Evolutionary conservation across 1,140 invertebrate species (phyloP), one percentile per base, ranked within the genome.

Genomic region (Drosophila ironensis): DNA sequence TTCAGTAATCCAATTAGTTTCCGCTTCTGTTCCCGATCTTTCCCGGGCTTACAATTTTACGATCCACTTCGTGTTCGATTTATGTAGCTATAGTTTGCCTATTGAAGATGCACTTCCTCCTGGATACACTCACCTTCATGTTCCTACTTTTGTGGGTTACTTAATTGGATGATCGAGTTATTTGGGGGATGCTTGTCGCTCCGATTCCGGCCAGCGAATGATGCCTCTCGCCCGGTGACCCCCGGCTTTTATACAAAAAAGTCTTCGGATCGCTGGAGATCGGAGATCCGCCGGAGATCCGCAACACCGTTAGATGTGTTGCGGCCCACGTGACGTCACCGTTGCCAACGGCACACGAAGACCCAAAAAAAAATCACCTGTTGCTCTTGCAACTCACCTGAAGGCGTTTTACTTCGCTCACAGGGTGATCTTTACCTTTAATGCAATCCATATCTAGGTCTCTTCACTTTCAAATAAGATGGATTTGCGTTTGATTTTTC

Each of bases 171-270:
- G 8, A 5, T 33, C 30, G n/a, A n/a, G n/a, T n/a, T n/a, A n/a
- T 33, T 33, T 33, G 40, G 16, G 30, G 37, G 56, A 33, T 59
- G 69, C 77, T 63, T 50, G 57, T 56, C 53, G 75, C 44, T 38
- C 72, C 67, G 69, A 46, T 66, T 59, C 67, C 59, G 72, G 51
- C 46, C 25, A 68, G 41, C 56, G 69, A 88, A 81, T 88, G 86
- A 88, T 88, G 70, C 17, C 57, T 61, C 67, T 74, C 72, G 72
- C 45, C 50, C 35, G 20, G n/a, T 37, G 63, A 40, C 30, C 52
- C 33, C 11, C 11, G 14, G 46, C 72, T 88, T 88, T 86, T 88
- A 87, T 88, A 88, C 76, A 67, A 60, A 61, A n/a, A n/a, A 68
- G 40, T 60, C 5, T 22, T 5, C 33, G 16, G 33, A 37, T 37